Evolutionary conservation across 1,140 invertebrate genomes (phyloP), one percentile per base, ranked within the genome.

Genomic region (Mercenaria mercenaria): DNA sequence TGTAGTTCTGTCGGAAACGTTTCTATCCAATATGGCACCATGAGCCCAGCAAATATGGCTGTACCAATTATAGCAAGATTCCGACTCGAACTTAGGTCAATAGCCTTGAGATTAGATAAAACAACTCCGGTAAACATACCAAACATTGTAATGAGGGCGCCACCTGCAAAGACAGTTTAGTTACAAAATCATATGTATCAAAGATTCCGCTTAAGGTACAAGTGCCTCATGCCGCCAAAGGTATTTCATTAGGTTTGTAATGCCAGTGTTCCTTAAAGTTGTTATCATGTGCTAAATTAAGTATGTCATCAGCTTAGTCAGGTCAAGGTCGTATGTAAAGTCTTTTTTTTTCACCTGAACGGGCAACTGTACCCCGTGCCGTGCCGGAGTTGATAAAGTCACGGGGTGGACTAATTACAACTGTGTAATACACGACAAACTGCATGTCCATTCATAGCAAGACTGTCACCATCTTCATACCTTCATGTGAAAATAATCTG

Each of bases 61-160:
- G 98, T 97, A 23, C 98, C 98, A n/a, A 98, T 96, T 80, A 98
- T 98, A 94, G 98, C 98, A 8, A 98, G 95, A 96, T 99, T 98
- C 80, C 96, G 88, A n/a, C 98, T 97, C 26, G 97, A 98, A 93
- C 98, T 98, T 50, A 98, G 95, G 93, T 98, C 97, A 34, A 98
- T 52, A 13, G 37, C 82, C 11, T 56, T 47, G 18, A 98, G 96
- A 26, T 98, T 97, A 0, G 98, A 98, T 0, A 98, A 95, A 32
- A 92, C 92, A 0, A 95, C 89, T 18, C 93, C 93, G 15, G 92
- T 86, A 39, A 94, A 93, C 76, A 93, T 91, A 41, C 98, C 98
- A 23, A 52, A 43, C 39, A 85, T 85, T 10, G 81, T 84, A 18
- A 84, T 47, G 1, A 47, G 26, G 2, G 81, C 47, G 11, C 81